phyloP scores from a whole-genome alignment of 2,888 invertebrate genomes.

The Chymomyza procnemis region DNA sequence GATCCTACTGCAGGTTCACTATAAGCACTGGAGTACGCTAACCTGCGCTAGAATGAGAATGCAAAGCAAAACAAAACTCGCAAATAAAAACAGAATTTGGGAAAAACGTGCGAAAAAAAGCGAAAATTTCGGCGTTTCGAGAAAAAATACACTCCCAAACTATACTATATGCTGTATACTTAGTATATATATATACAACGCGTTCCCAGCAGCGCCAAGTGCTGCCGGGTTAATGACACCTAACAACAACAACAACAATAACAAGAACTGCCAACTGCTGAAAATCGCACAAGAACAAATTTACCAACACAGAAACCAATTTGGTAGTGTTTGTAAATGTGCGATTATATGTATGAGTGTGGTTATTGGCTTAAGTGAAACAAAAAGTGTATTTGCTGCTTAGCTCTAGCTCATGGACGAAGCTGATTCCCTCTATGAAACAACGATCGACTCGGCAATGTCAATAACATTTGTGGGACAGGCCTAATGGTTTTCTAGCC shows the following conservation, averaged over 20 bases:
- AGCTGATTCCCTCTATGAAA: constrained; percentile 19
- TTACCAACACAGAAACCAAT: constrained; percentile 11
- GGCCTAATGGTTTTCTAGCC: not conserved
- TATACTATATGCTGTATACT: too few species aligned
- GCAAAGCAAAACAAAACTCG: constrained; percentile 59
- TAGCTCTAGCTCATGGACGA: constrained; percentile 16
- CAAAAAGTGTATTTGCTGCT: constrained; percentile 59
- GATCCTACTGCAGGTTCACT: constrained; percentile 15
- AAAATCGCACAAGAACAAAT: constrained; percentile 21
- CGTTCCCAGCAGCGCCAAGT: constrained; percentile 63
- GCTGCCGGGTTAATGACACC: constrained; percentile 61
- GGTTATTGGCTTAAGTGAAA: constrained; percentile 42
- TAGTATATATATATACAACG: constrained; percentile 3
- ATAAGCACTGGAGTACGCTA: not conserved
- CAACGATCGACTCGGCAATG: constrained; percentile 16
- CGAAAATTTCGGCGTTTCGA: constrained; percentile 48
- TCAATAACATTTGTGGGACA: constrained; percentile 36
- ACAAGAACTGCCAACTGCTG: constrained; percentile 25
- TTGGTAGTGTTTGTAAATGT: not conserved
- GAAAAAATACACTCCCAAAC: constrained; percentile 21
- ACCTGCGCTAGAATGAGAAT: constrained; percentile 33
- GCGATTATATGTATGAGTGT: not conserved
- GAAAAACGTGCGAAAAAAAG: constrained; percentile 67
- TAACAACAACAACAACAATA: constrained; percentile 24
- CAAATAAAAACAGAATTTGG: constrained; percentile 52